phyloP scores from a whole-genome alignment of 2,113 vertebrate species.

The Hemibagrus wyckioides region DNA sequence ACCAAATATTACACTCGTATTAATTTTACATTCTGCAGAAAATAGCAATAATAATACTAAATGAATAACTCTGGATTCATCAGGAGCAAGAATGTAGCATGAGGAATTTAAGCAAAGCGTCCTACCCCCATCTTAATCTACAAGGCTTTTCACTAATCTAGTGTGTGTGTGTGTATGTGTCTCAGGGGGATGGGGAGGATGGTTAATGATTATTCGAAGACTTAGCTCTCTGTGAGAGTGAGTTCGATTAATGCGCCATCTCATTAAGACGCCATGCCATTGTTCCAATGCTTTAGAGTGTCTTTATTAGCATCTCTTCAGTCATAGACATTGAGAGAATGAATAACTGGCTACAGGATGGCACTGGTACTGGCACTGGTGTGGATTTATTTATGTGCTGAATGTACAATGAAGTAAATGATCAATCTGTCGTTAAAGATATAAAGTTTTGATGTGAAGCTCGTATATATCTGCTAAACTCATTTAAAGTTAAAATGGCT shows the following conservation, averaged over 20 bases:
- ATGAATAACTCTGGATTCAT: background rate
- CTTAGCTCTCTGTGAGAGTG: conserved; percentile 31
- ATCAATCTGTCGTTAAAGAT: background rate
- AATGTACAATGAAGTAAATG: background rate
- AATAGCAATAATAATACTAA: background rate
- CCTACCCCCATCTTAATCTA: conserved; percentile 29
- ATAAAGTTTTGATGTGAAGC: background rate
- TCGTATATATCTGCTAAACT: background rate
- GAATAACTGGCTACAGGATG: background rate
- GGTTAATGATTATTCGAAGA: conserved; percentile 49
- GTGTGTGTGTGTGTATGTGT: conserved; percentile 23
- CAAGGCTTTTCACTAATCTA: conserved; percentile 12
- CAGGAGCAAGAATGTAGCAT: background rate
- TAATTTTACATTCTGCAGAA: background rate
- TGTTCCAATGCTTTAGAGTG: conserved; percentile 45
- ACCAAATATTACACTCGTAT: background rate
- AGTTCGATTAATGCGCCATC: conserved; percentile 48
- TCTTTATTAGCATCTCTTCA: conserved; percentile 44
- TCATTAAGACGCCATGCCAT: conserved; percentile 57
- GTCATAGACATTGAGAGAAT: background rate
- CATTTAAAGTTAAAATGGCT: background rate
- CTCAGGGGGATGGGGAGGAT: background rate
- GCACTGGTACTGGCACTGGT: background rate
- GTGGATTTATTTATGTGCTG: background rate
- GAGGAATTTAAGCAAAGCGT: background rate